Evolutionary conservation across 2,113 vertebrate genomes (phyloP).

Genomic region (Cyphomyrus plagiostoma): DNA sequence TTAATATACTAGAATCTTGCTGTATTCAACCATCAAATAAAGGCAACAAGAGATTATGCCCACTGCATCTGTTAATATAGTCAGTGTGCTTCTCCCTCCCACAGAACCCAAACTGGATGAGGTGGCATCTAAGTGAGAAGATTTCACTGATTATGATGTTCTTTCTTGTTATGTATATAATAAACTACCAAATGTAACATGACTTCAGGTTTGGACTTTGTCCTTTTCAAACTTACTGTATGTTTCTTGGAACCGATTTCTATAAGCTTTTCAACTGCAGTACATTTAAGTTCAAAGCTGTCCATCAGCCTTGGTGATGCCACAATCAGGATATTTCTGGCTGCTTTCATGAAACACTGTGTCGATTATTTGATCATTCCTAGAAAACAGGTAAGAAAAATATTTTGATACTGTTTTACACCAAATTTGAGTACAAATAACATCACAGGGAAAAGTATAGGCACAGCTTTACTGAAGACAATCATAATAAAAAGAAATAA

Average conservation of each 20-base stretch:
- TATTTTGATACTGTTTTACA: constrained; percentile 24
- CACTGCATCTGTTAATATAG: background rate
- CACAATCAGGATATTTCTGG: background rate
- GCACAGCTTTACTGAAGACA: background rate
- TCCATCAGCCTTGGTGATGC: background rate
- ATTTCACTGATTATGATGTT: constrained; percentile 13
- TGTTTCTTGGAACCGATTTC: background rate
- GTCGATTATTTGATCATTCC: background rate
- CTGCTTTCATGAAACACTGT: background rate
- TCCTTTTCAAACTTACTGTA: background rate
- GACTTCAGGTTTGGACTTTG: background rate
- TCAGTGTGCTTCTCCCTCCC: background rate
- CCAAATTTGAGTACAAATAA: constrained; percentile 18
- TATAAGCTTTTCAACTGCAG: background rate
- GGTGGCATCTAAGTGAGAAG: constrained; percentile 47
- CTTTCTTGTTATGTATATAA: constrained; percentile 52
- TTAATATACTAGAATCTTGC: background rate
- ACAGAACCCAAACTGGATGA: constrained; percentile 60
- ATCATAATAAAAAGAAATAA: background rate
- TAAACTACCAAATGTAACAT: constrained; percentile 33
- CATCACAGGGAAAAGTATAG: constrained; percentile 8
- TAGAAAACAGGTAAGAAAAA: background rate
- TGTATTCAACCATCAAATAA: background rate
- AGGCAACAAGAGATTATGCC: background rate
- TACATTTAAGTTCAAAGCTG: background rate